Evolutionary conservation across 2,797 vertebrate species (phyloP), one percentile per base, ranked within the genome.

Genomic region (Anguilla megastoma): DNA sequence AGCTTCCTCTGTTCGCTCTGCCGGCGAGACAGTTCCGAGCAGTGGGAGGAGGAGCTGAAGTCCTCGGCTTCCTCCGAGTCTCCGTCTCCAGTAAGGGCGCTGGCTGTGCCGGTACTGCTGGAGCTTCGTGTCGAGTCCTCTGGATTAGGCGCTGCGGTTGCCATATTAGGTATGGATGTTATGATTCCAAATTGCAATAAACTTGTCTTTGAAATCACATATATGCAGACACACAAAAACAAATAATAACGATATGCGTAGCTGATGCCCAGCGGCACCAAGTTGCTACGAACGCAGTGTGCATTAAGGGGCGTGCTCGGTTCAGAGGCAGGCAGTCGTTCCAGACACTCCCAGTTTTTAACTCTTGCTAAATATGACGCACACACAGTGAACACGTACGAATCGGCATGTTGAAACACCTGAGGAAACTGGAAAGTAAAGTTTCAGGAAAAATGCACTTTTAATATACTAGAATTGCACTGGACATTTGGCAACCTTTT

Each of bases 1-100:
- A 95, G 94, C 82, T 96, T 96, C 79, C 97, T 94, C 90, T 97
- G 97, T 91, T 97, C 97, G 91, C 97, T 97, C 94, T 97, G 97
- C 85, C 96, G 92, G 93, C 96, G 96, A 0, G 96, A 96, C 89
- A 97, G 92, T 92, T 97, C 96, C 0, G 96, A 94, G 91, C 97
- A 97, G 92, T 97, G 96, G 12, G 95, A 93, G 41, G 93, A 94
- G 27, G 95, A 97, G n/a, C 94, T 93, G 90, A 97, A 97, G 85
- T 96, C 95, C 91, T 97, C 97, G 74, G 96, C 95, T 89, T 97
- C 97, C 4, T 93, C 93, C 9, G 95, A 92, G 21, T 95, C 96
- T 2, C 90, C 33, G 91, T 94, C 79, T 92, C 94, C 27, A 86
- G 93, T 0, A 92, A 95, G 87, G 41, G 88, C 86, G 90, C 92